Conservation (phyloP, 2,888 invertebrate species). For the Cephonodes hylas region DNA sequence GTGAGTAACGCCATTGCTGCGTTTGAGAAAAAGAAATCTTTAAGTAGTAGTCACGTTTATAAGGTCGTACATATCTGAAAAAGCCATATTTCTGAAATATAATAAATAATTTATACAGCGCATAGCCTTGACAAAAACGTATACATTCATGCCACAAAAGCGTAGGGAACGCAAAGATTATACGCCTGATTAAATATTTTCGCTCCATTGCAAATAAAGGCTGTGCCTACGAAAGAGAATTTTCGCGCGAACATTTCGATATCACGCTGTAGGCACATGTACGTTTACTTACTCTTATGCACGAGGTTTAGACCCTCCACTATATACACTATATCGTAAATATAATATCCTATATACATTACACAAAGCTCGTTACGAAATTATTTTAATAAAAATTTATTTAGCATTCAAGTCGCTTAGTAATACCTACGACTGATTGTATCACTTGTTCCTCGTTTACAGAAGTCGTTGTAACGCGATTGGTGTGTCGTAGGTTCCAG, state of each 20-base stretch:
- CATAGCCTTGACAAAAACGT: constrained; percentile 42
- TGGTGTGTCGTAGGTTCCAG: neutral
- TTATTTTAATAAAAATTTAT: neutral
- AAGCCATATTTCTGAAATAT: constrained; percentile 20
- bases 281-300: constrained; percentile 28
- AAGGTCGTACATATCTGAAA: neutral
- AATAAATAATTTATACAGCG: constrained; percentile 20
- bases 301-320: neutral
- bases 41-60: no score
- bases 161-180: constrained; percentile 71
- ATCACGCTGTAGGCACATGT: constrained; percentile 41
- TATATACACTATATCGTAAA: neutral
- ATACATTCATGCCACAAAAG: constrained; percentile 62
- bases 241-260: constrained; percentile 52
- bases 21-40: no score
- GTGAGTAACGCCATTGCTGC: no score
- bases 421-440: neutral
- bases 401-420: neutral
- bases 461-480: neutral
- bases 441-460: neutral
- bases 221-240: constrained; percentile 49
- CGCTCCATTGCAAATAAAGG: constrained; percentile 76
- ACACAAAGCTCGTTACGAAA: neutral
- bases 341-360: neutral
- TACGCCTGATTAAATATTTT: constrained; percentile 79